These are phyloP conservation scores for Synanthedon vespiformis DNA, from an alignment of 2,888 invertebrate genomes.

Conservation along the genomic window DNA sequence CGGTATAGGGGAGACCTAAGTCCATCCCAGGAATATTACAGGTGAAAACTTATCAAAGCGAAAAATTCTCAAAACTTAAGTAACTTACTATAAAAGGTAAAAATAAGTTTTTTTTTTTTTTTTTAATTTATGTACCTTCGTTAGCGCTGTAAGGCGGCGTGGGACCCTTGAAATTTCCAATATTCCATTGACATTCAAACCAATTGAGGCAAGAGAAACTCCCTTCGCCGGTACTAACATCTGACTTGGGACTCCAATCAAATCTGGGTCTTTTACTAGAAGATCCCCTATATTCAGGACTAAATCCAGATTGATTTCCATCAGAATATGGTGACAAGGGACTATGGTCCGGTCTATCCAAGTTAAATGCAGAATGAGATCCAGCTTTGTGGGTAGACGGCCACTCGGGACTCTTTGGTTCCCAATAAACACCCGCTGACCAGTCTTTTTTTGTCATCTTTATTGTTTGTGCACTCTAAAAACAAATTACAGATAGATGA, in stretches of 20 bases:
- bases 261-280: conserved; percentile 30
- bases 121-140: conserved; percentile 31
- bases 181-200: conserved; percentile 68
- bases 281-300: conserved; percentile 37
- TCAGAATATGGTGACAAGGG: conserved; percentile 49
- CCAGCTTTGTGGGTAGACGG: conserved; percentile 27
- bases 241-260: conserved; percentile 62
- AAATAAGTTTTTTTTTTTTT: neutral
- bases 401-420: conserved; percentile 56
- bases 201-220: conserved; percentile 42
- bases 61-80: no score
- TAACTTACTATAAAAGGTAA: no score
- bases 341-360: conserved; percentile 33
- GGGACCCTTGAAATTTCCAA: conserved; percentile 60
- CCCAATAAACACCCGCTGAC: conserved; percentile 58
- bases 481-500: conserved; percentile 4
- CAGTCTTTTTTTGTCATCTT: conserved; percentile 55
- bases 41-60: no score
- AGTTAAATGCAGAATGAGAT: conserved; percentile 35
- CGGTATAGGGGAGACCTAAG: no score
- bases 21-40: no score
- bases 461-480: conserved; percentile 40
- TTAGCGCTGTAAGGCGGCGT: conserved; percentile 54
- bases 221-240: conserved; percentile 41
- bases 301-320: conserved; percentile 47